A percentile compares a stretch with the other conserved stretches of the same genome.
These are phyloP conservation scores for Drosophila mayri DNA, from an alignment of 1,140 invertebrate species.

Conservation along the genomic window DNA sequence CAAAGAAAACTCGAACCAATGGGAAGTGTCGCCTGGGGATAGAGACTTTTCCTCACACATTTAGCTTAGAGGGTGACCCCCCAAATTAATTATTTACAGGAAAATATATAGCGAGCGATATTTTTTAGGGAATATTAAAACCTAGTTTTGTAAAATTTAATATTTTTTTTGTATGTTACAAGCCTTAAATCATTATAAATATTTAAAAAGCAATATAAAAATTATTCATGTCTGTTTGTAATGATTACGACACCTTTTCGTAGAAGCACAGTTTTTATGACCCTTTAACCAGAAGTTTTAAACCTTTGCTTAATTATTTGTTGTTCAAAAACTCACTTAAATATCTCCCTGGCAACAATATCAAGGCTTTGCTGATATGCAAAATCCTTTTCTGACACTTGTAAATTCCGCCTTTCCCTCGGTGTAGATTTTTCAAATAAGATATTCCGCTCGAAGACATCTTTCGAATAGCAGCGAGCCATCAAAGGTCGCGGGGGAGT, in stretches of 20 bases:
- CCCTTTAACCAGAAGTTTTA: neutral
- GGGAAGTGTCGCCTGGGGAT: slow-evolving; percentile 55
- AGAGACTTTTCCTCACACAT: slow-evolving; percentile 43
- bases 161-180: neutral
- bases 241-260: neutral
- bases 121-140: neutral
- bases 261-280: neutral
- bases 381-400: neutral
- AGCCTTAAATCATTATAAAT: neutral
- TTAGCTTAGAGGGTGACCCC: slow-evolving; percentile 39
- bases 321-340: too few relatives aligned
- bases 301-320: neutral
- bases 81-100: neutral
- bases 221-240: neutral
- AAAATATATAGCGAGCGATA: neutral
- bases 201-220: neutral
- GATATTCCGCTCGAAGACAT: slow-evolving; percentile 20
- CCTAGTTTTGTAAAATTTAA: neutral
- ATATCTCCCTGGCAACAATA: neutral
- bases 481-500: slow-evolving; percentile 12
- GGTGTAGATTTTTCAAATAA: slow-evolving; percentile 18
- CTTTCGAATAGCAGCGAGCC: slow-evolving; percentile 18
- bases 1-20: slow-evolving; percentile 26
- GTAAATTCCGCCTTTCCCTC: neutral
- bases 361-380: neutral